Base-by-base conservation (phyloP, 1,140 invertebrate genomes). In the Diorhabda elongata region DNA sequence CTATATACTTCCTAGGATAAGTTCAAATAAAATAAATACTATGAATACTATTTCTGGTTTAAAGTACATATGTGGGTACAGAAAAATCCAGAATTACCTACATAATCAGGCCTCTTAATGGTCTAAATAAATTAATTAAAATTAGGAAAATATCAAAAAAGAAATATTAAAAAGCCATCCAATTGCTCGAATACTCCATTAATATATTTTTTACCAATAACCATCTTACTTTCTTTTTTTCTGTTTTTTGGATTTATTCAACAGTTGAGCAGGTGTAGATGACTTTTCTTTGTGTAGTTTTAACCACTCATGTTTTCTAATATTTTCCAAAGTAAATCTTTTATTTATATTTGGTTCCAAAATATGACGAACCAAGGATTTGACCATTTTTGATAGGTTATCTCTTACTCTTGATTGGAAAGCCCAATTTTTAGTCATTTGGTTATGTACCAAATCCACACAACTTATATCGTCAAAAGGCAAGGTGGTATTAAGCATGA, bases 401-500 rank as follows among this genome's bases (percentile, higher is more conserved):
- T 91, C 87, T 42, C 86, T 83, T 5, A 92, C 86, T 71, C 88
- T 84, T 1, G 88, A 86, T 11, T 91, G 86, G 78, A 94, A 94
- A 26, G 87, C 83, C 86, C 91, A 93, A 71, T 91, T 92, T 73
- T 88, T 87, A 43, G 87, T 88, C 78, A 91, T 88, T 79, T 97
- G 94, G 73, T 92, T 87, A 73, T 91, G 89, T 0, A 96, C 83
- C 69, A 97, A 84, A 74, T 91, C 90, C 64, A 87, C 87, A 8
- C 93, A 78, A 78, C 94, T 92, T 5, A 87, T 87, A 76, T 97
- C 94, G 79, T 96, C 92, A 79, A 95, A 98, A 0, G 95, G 95
- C 94, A 97, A 97, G 3, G 88, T 89, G 2, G 88, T 92, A 74
- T 93, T 93, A 42, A 96, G 78, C 93, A 94, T 96, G 67, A 92